Conservation (phyloP, 2,797 vertebrate species). For the Squalus acanthias region DNA sequence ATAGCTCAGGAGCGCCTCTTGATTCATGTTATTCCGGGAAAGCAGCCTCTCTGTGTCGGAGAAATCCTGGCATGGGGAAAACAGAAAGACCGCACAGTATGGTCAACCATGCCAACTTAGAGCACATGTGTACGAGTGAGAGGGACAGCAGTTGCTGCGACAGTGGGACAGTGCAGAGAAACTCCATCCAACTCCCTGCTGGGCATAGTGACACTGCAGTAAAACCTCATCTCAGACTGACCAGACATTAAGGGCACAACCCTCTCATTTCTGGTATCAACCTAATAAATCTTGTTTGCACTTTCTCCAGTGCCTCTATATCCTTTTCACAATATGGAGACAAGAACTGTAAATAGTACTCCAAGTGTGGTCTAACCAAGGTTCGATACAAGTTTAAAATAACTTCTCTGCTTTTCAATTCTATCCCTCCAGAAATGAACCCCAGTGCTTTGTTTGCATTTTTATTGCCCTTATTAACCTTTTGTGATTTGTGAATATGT, state of each 20-base stretch:
- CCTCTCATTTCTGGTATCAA: not conserved
- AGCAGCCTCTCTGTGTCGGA: constrained; percentile 85
- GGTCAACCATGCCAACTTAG: not conserved
- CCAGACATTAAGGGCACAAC: not conserved
- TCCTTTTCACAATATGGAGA: not conserved
- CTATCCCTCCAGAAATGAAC: not conserved
- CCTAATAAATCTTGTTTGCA: not conserved
- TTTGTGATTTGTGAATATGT: too few species aligned
- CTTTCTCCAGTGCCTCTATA: not conserved
- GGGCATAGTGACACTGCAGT: not conserved
- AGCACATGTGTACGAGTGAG: not conserved
- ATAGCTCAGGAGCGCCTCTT: constrained; percentile 83
- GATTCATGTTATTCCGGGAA: constrained; percentile 91
- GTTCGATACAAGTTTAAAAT: not conserved
- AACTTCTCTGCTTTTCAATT: not conserved
- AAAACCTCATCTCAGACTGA: not conserved
- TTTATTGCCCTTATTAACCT: too few species aligned
- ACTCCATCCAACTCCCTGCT: not conserved
- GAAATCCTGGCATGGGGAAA: constrained; percentile 68
- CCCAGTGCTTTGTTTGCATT: not conserved
- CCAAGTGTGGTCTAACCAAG: too few species aligned
- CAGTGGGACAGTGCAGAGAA: too few species aligned
- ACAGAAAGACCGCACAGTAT: not conserved
- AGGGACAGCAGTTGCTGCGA: too few species aligned
- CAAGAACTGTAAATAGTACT: not conserved